Evolutionary conservation across 2,888 invertebrate species (phyloP).

Genomic region (Andrena dorsata): DNA sequence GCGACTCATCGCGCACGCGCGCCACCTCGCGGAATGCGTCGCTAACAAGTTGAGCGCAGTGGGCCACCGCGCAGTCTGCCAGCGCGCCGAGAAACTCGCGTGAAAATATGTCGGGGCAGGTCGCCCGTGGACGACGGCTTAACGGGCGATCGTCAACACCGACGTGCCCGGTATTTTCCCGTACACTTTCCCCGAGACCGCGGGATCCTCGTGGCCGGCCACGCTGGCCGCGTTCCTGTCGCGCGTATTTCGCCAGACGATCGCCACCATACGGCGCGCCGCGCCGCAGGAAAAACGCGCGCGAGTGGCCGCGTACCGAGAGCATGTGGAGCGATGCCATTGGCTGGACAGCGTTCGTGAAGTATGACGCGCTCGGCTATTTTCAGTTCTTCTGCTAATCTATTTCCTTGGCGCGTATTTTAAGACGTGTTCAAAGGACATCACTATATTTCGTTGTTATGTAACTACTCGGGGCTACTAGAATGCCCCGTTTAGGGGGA

Average conservation of each 20-base stretch:
- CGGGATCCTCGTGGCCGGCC: not conserved
- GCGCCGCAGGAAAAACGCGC: slow-evolving; percentile 53
- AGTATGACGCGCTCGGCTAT: slow-evolving; percentile 81
- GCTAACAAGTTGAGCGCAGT: slow-evolving; percentile 39
- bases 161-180: not conserved
- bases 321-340: slow-evolving; percentile 86
- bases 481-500: slow-evolving; percentile 31
- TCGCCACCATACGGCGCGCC: slow-evolving; percentile 12
- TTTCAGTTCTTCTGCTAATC: slow-evolving; percentile 82
- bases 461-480: slow-evolving; percentile 66
- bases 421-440: slow-evolving; percentile 82
- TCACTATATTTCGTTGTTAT: slow-evolving; percentile 75
- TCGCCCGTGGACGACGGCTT: not conserved
- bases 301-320: slow-evolving; percentile 54
- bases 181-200: not conserved
- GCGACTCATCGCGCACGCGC: slow-evolving; percentile 71
- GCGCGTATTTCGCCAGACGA: slow-evolving; percentile 1
- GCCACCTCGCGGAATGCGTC: slow-evolving; percentile 71
- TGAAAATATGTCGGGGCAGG: slow-evolving; percentile 10
- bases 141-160: not conserved
- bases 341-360: slow-evolving; percentile 81
- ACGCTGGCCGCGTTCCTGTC: not conserved
- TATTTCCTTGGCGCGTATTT: slow-evolving; percentile 85
- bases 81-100: not conserved
- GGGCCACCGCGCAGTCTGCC: slow-evolving; percentile 18